Evolutionary conservation across 2,888 invertebrate genomes (phyloP).

Genomic region (Sarcophaga caerulescens): DNA sequence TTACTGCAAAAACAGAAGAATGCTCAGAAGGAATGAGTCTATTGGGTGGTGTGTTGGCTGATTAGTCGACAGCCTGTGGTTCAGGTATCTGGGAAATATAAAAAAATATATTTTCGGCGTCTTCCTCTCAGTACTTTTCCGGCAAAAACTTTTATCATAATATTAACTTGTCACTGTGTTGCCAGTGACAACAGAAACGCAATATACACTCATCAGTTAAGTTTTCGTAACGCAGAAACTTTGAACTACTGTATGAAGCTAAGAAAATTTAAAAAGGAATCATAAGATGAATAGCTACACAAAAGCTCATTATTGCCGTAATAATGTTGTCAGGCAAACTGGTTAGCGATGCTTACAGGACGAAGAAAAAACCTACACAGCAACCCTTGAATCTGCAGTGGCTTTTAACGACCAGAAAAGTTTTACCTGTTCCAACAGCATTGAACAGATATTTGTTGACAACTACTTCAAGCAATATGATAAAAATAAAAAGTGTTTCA

Average conservation of each 20-base stretch:
- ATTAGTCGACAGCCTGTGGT: no score
- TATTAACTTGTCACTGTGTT: no score
- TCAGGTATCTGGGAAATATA: no score
- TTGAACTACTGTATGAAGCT: not conserved
- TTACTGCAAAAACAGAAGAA: no score
- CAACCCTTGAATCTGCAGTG: not conserved
- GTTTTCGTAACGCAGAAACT: not conserved
- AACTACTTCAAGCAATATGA: not conserved
- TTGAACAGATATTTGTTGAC: conserved; percentile 24
- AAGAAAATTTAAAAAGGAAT: no score
- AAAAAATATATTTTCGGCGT: no score
- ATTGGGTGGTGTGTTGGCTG: no score
- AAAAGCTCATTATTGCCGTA: conserved; percentile 34
- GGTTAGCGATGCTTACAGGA: not conserved
- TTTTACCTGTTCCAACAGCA: conserved; percentile 30
- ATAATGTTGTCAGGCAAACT: not conserved
- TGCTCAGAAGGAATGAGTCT: no score
- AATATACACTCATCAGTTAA: no score
- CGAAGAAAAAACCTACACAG: not conserved
- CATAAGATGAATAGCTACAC: conserved; percentile 21
- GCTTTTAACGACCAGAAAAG: not conserved
- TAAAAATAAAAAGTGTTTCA: conserved; percentile 15
- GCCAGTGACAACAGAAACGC: not conserved
- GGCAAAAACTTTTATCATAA: no score
- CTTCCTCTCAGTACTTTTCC: no score